phyloP scores from a whole-genome alignment of 64 coral and sea anemone genomes.

The Montipora efflorescens region DNA sequence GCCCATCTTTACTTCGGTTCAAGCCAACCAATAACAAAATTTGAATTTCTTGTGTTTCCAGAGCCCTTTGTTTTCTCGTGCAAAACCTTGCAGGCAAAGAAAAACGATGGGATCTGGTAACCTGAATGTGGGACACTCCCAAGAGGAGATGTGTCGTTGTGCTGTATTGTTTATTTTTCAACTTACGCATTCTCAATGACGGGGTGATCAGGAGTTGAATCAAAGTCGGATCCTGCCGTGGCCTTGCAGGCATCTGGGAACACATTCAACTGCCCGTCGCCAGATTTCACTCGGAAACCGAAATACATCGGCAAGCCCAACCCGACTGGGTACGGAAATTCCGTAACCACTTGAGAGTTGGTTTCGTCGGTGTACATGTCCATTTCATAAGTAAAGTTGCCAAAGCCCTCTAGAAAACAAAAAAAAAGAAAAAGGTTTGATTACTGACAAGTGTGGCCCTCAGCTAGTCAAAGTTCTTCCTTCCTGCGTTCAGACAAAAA shows the following conservation, averaged over 20 bases:
- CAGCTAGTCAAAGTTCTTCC: too few relatives aligned
- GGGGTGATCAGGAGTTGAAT: constrained; percentile 24
- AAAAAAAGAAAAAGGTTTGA: not conserved
- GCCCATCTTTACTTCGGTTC: too few relatives aligned
- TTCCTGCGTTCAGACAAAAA: too few relatives aligned
- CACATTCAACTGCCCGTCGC: not conserved
- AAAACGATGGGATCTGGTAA: too few relatives aligned
- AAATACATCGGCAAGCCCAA: constrained; percentile 24
- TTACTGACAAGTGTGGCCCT: too few relatives aligned
- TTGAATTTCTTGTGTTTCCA: too few relatives aligned
- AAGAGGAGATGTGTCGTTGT: not conserved
- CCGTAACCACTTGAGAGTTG: not conserved
- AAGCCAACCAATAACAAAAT: too few relatives aligned
- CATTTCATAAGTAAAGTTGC: constrained; percentile 44
- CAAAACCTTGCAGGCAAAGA: too few relatives aligned
- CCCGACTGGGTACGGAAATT: constrained; percentile 17
- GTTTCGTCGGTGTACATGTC: not conserved
- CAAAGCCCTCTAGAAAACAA: constrained; percentile 15
- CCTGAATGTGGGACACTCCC: too few relatives aligned
- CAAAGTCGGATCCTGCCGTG: constrained; percentile 15
- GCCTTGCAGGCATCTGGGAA: constrained; percentile 41
- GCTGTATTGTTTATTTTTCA: not conserved
- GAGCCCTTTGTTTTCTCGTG: too few relatives aligned
- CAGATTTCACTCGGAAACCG: constrained; percentile 35
- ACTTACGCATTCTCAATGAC: constrained; percentile 39